Conservation (phyloP, 2,113 vertebrate genomes). For the Alethe castanea region DNA sequence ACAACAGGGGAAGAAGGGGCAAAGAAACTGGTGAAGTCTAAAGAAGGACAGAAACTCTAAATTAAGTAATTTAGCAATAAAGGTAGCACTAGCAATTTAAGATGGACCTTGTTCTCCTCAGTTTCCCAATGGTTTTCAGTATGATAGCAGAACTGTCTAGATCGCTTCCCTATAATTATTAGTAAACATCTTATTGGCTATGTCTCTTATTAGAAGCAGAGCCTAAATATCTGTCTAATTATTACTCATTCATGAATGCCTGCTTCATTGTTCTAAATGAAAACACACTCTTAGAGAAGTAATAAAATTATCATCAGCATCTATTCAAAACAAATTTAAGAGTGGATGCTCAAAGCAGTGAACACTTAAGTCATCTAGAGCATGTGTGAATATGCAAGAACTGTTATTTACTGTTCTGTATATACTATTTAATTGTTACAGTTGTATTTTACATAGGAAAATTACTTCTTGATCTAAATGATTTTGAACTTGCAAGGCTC, state of each 20-base stretch:
- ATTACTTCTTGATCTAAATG: background rate
- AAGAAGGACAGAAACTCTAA: background rate
- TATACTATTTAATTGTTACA: background rate
- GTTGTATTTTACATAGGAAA: background rate
- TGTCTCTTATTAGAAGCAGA: background rate
- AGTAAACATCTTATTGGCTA: background rate
- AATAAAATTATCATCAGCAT: constrained; percentile 7
- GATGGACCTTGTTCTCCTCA: background rate
- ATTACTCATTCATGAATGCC: background rate
- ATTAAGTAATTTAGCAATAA: background rate
- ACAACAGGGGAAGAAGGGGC: background rate
- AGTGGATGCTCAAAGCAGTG: background rate
- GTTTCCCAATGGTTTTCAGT: background rate
- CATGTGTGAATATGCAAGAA: background rate
- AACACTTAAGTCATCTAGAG: background rate
- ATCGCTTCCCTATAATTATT: background rate
- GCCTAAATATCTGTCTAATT: background rate
- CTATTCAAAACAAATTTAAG: background rate
- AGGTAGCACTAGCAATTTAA: background rate
- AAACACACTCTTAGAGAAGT: background rate
- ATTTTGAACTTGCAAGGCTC: background rate
- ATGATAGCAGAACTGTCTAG: background rate
- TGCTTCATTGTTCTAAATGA: constrained; percentile 1
- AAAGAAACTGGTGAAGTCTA: background rate
- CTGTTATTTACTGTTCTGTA: background rate